Conservation (phyloP, 2,113 vertebrate species). For the Noctilio leporinus region DNA sequence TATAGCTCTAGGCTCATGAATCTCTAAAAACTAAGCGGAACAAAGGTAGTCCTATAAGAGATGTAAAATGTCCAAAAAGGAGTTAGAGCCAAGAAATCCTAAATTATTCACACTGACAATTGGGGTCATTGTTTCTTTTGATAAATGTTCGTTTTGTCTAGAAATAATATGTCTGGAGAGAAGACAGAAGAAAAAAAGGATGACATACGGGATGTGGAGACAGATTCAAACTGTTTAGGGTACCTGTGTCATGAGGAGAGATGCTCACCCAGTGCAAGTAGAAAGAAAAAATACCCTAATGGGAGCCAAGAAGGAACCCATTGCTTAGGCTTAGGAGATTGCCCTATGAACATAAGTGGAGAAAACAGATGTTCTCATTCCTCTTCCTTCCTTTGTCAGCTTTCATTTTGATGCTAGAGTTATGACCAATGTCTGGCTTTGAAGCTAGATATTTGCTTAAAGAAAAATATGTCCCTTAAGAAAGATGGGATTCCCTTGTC, state of each 20-base stretch:
- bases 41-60: not conserved
- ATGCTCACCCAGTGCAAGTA: not conserved
- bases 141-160: slow-evolving; percentile 25
- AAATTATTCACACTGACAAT: not conserved
- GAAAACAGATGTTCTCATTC: not conserved
- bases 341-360: not conserved
- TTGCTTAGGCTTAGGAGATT: not conserved
- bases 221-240: not conserved
- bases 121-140: not conserved
- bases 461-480: not conserved
- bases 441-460: not conserved
- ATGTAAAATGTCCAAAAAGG: not conserved
- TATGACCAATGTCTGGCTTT: not conserved
- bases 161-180: not conserved
- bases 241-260: not conserved
- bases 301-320: not conserved
- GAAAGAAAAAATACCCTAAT: not conserved
- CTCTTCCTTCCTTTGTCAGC: not conserved
- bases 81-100: not conserved
- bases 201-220: not conserved
- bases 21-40: not conserved
- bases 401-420: not conserved
- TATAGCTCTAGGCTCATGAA: not conserved
- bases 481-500: not conserved
- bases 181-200: not conserved